These are phyloP conservation scores for Resseliella maxima DNA, from an alignment of 2,888 invertebrate genomes.

Conservation along the genomic window DNA sequence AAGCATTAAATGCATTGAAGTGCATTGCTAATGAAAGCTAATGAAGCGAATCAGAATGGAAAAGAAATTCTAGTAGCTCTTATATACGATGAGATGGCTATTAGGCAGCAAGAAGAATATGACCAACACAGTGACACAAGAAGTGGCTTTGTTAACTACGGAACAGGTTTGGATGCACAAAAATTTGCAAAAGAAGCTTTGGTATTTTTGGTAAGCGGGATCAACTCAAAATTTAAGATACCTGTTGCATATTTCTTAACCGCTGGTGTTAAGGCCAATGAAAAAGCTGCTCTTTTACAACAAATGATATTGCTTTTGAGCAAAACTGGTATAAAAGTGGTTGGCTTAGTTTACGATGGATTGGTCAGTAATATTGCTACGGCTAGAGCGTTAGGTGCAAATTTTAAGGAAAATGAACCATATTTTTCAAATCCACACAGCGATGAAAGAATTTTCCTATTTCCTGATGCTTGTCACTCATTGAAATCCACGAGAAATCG, in stretches of 20 bases:
- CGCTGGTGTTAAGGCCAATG: not conserved
- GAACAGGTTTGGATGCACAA: not conserved
- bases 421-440: not conserved
- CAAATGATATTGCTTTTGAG: not conserved
- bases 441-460: not conserved
- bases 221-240: slow-evolving; percentile 51
- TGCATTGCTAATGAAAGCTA: not conserved
- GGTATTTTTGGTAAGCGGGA: slow-evolving; percentile 19
- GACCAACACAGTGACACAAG: not conserved
- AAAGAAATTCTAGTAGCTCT: slow-evolving; percentile 23
- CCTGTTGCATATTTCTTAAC: slow-evolving; percentile 55
- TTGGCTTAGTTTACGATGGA: slow-evolving; percentile 7
- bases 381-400: not conserved
- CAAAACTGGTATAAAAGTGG: not conserved
- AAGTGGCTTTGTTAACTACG: slow-evolving; percentile 55
- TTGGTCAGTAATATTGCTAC: not conserved
- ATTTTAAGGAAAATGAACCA: not conserved
- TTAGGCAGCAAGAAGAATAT: slow-evolving; percentile 41
- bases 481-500: not conserved
- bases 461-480: not conserved
- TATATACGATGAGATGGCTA: slow-evolving; percentile 46
- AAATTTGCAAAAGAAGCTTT: slow-evolving; percentile 31
- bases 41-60: slow-evolving; percentile 21
- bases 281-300: not conserved
- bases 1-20: slow-evolving; percentile 56